Evolutionary conservation across 2,888 invertebrate genomes (phyloP).

Genomic region (Bembecia ichneumoniformis): DNA sequence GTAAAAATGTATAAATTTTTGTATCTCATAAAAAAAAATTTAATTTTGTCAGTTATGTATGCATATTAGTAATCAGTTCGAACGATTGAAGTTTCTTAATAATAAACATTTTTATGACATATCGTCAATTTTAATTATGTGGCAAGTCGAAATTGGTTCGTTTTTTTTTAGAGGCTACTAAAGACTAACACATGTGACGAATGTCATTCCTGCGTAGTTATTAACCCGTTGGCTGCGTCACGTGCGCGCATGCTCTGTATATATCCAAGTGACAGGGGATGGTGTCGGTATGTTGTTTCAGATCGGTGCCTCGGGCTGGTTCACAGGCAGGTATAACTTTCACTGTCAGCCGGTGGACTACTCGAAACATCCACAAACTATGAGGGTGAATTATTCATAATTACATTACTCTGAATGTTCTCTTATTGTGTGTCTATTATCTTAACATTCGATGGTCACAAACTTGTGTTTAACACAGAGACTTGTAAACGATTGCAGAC

Average conservation of each 20-base stretch:
- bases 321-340: slow-evolving; percentile 94
- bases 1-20: no score
- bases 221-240: not conserved
- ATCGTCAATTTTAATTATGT: no score
- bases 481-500: no score
- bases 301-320: slow-evolving; percentile 93
- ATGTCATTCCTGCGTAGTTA: not conserved
- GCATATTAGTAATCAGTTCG: no score
- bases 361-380: slow-evolving; percentile 89
- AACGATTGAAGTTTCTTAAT: no score
- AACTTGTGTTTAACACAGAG: not conserved
- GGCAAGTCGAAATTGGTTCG: no score
- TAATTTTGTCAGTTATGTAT: no score
- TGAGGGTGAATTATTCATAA: slow-evolving; percentile 83
- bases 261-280: slow-evolving; percentile 42
- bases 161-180: no score
- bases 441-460: not conserved
- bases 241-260: slow-evolving; percentile 11
- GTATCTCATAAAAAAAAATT: no score
- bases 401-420: slow-evolving; percentile 9
- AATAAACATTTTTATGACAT: no score
- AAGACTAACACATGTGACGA: no score
- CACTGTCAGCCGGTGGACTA: slow-evolving; percentile 98
- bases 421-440: not conserved
- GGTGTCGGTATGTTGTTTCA: slow-evolving; percentile 76